These are phyloP conservation scores for Oikopleura dioica DNA, from an alignment of 23 tunicate genomes.

Conservation along the genomic window DNA sequence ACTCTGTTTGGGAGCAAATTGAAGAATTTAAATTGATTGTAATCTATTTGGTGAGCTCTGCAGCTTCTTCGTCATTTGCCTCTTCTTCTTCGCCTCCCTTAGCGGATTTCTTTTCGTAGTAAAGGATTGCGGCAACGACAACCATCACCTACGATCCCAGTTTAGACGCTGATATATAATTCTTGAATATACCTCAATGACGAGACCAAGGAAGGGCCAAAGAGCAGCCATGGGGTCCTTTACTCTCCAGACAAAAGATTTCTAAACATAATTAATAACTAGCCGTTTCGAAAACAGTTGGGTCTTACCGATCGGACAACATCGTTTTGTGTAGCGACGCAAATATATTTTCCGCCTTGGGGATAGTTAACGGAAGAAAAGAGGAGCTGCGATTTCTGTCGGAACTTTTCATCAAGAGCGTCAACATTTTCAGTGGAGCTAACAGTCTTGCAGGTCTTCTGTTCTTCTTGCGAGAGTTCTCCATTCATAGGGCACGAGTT, in stretches of 20 bases:
- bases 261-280: too few species aligned
- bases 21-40: too few species aligned
- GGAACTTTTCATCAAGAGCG: neutral
- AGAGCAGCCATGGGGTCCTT: constrained; percentile 73
- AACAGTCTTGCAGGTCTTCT: neutral
- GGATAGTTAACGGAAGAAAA: neutral
- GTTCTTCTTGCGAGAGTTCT: neutral
- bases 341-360: neutral
- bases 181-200: constrained; percentile 25
- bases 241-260: constrained; percentile 27
- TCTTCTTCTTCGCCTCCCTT: neutral
- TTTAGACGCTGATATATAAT: neutral
- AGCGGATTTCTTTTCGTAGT: neutral
- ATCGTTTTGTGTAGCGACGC: too few species aligned
- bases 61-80: neutral
- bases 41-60: neutral
- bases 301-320: too few species aligned
- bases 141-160: neutral
- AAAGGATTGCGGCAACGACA: neutral
- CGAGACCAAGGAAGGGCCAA: constrained; percentile 93
- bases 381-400: neutral
- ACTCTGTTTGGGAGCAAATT: too few species aligned
- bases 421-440: neutral
- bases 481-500: neutral
- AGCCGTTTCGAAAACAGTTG: too few species aligned